Conservation (phyloP, 2,888 invertebrate genomes). For the Anaspis maculata region DNA sequence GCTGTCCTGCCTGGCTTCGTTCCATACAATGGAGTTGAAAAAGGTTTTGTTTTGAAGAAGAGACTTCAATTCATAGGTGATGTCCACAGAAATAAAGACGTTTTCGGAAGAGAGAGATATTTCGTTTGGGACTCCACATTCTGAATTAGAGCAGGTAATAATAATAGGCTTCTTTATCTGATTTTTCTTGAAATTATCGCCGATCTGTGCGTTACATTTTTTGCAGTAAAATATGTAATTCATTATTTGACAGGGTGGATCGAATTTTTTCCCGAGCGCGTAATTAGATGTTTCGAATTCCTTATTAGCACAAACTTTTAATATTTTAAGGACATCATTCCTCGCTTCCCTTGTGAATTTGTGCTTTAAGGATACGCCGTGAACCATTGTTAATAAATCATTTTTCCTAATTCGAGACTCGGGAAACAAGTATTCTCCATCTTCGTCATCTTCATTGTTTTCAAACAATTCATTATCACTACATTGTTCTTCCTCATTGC, state of each 20-base stretch:
- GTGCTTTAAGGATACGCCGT: not conserved
- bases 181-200: no score
- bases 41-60: no score
- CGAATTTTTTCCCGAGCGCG: not conserved
- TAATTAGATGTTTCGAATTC: not conserved
- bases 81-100: not conserved
- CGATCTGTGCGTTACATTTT: not conserved
- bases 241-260: not conserved
- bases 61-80: not conserved
- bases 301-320: not conserved
- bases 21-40: no score
- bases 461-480: not conserved
- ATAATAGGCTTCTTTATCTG: not conserved
- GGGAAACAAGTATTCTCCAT: not conserved
- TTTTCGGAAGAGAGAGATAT: no score
- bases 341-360: not conserved
- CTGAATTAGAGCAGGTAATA: not conserved
- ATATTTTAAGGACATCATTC: not conserved
- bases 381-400: not conserved
- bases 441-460: not conserved
- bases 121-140: no score
- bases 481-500: no score
- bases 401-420: not conserved
- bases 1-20: no score
- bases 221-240: not conserved